Conservation (phyloP, 1,140 invertebrate genomes). For the Lerema accius region DNA sequence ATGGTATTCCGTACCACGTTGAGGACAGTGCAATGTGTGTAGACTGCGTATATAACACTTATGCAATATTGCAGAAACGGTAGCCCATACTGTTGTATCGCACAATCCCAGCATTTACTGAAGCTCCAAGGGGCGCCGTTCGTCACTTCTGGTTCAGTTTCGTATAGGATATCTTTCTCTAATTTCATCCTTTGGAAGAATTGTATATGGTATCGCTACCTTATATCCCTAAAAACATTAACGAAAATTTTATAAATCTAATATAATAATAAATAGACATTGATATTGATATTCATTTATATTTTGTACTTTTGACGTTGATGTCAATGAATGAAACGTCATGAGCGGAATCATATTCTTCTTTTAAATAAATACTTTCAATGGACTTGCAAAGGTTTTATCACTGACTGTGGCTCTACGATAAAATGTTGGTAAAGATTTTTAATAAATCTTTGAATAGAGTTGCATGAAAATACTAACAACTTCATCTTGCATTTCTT, state of each 20-base stretch:
- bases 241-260: conserved; percentile 11
- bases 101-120: conserved; percentile 44
- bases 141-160: conserved; percentile 31
- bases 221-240: not conserved
- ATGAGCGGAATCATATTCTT: too few species aligned
- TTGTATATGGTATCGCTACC: too few species aligned
- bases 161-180: conserved; percentile 37
- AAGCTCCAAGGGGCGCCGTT: conserved; percentile 42
- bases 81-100: conserved; percentile 48
- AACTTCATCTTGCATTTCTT: too few species aligned
- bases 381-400: conserved; percentile 1
- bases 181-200: conserved; percentile 26
- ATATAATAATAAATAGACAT: not conserved
- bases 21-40: conserved; percentile 49
- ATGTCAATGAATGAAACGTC: not conserved
- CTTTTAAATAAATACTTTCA: too few species aligned
- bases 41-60: conserved; percentile 49
- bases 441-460: not conserved
- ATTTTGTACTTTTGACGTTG: not conserved
- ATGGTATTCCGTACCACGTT: conserved; percentile 62
- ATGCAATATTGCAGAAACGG: conserved; percentile 48
- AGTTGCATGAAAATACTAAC: conserved; percentile 1
- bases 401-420: too few species aligned
- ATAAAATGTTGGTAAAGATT: too few species aligned
- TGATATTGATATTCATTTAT: too few species aligned